A percentile compares a stretch with the other conserved stretches of the same genome.
phyloP scores from a whole-genome alignment of 2,113 vertebrate genomes.

The Corythornis vintsioides region DNA sequence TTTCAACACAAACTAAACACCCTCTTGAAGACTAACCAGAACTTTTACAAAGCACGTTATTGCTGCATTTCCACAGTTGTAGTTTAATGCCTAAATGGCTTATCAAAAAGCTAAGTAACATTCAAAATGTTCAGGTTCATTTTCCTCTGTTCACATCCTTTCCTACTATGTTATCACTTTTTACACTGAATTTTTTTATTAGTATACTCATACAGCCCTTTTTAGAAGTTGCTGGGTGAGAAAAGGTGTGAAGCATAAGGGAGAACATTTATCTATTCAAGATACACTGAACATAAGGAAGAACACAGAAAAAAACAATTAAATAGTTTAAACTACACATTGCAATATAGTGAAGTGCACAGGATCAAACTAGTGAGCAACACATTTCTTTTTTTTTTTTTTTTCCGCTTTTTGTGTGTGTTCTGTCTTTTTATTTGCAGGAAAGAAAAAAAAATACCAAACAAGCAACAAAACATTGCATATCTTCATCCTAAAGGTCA shows the following conservation, averaged over 20 bases:
- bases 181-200: slow-evolving; percentile 37
- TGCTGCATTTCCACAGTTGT: not conserved
- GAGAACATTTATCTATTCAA: not conserved
- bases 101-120: not conserved
- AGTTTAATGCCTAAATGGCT: not conserved
- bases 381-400: not conserved
- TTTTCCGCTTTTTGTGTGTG: not conserved
- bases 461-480: not conserved
- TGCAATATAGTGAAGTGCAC: not conserved
- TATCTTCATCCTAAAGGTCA: not conserved
- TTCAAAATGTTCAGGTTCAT: not conserved
- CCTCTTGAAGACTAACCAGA: not conserved
- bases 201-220: not conserved
- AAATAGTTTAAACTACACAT: not conserved
- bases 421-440: not conserved
- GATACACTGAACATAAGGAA: slow-evolving; percentile 20
- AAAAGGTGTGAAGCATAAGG: not conserved
- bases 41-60: not conserved
- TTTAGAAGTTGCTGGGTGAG: not conserved
- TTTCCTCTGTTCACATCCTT: slow-evolving; percentile 5
- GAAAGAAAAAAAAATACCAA: not conserved
- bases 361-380: not conserved
- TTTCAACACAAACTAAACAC: not conserved
- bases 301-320: not conserved
- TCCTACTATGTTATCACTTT: not conserved